These are phyloP conservation scores for Caenorhabditis remanei DNA, from an alignment of 1,140 invertebrate species.

Conservation along the genomic window DNA sequence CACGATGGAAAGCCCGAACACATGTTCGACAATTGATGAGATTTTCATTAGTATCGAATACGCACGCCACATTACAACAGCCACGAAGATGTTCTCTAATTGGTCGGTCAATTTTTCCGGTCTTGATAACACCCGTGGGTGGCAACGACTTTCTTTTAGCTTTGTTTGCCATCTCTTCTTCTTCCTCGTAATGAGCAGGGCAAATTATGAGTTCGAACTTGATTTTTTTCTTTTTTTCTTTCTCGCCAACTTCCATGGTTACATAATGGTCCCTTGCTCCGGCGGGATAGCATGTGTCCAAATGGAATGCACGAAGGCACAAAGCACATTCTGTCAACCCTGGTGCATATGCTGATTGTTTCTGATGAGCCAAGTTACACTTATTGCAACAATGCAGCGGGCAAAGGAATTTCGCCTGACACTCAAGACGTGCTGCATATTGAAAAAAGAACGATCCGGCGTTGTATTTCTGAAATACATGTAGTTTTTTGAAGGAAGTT, in stretches of 20 bases:
- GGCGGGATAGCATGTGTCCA: background rate
- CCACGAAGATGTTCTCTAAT: background rate
- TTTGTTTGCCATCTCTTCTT: background rate
- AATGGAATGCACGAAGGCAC: slow-evolving; percentile 10
- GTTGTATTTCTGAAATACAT: slow-evolving; percentile 20
- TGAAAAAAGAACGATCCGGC: background rate
- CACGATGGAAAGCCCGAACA: background rate
- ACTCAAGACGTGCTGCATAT: slow-evolving; percentile 17
- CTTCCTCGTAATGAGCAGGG: background rate
- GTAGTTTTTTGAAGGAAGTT: no score
- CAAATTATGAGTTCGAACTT: slow-evolving; percentile 22
- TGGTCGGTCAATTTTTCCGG: no score
- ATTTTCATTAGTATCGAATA: background rate
- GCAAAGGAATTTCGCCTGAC: background rate
- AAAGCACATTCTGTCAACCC: background rate
- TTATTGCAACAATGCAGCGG: background rate
- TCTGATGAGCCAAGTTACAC: background rate
- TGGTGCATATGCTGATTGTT: background rate
- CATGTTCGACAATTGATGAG: slow-evolving; percentile 3
- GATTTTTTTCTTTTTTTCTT: background rate
- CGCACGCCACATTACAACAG: background rate
- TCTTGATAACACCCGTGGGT: no score
- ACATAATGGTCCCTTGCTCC: background rate
- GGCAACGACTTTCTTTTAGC: no score
- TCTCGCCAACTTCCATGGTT: background rate